Evolutionary conservation across 2,888 invertebrate genomes (phyloP).

Genomic region (Archips crataeganus): DNA sequence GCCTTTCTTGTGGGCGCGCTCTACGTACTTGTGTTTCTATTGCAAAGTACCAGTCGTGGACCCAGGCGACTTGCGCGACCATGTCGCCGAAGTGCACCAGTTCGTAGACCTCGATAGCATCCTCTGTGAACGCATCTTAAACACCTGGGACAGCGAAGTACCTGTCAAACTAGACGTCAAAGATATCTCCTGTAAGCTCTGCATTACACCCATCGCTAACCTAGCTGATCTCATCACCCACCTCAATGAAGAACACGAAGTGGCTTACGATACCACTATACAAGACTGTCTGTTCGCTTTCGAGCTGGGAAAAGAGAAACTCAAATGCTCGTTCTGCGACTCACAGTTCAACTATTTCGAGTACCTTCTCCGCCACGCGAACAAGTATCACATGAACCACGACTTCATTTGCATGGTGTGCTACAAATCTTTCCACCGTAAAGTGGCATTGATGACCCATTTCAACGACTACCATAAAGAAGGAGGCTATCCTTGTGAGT

Average conservation of each 20-base stretch:
- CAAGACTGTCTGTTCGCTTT: slow-evolving; percentile 40
- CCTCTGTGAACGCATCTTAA: slow-evolving; percentile 28
- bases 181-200: slow-evolving; percentile 39
- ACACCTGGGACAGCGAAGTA: slow-evolving; percentile 35
- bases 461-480: slow-evolving; percentile 36
- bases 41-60: slow-evolving; percentile 30
- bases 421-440: slow-evolving; percentile 43
- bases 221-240: slow-evolving; percentile 24
- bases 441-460: slow-evolving; percentile 50
- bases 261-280: slow-evolving; percentile 31
- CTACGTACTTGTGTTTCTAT: slow-evolving; percentile 41
- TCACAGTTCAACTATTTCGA: slow-evolving; percentile 41
- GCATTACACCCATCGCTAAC: slow-evolving; percentile 18
- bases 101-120: slow-evolving; percentile 33
- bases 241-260: slow-evolving; percentile 17
- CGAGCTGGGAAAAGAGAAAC: slow-evolving; percentile 36
- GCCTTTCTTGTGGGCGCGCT: slow-evolving; percentile 43
- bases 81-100: slow-evolving; percentile 29
- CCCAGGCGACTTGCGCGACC: slow-evolving; percentile 32
- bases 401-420: slow-evolving; percentile 37
- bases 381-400: slow-evolving; percentile 33
- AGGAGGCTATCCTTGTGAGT: slow-evolving; percentile 22
- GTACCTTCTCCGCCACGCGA: slow-evolving; percentile 38
- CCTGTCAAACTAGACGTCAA: slow-evolving; percentile 42
- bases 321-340: slow-evolving; percentile 32